A percentile compares a stretch with the other conserved stretches of the same genome.
phyloP scores from a whole-genome alignment of 2,797 vertebrate species.

The Scolopax bukidnonensis region DNA sequence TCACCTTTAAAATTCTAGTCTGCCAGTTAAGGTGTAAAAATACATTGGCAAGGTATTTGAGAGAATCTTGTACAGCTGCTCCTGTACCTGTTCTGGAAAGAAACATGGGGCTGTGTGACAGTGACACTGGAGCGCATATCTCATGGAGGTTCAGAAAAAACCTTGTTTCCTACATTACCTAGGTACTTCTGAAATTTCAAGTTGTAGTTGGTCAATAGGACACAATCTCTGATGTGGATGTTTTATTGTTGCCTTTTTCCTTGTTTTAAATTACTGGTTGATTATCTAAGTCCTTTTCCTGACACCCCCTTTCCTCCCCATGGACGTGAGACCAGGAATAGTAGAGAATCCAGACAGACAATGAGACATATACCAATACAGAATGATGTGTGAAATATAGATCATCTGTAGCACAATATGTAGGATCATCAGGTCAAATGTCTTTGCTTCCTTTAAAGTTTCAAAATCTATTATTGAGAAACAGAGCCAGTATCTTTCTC shows the following conservation, averaged over 20 bases:
- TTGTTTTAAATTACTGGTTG: background rate
- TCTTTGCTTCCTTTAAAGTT: background rate
- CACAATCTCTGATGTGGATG: background rate
- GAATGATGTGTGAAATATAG: background rate
- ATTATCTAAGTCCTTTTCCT: background rate
- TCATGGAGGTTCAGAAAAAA: background rate
- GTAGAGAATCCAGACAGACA: background rate
- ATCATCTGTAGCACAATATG: rapidly evolving
- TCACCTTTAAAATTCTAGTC: background rate
- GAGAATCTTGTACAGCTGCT: background rate
- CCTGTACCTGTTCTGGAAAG: background rate
- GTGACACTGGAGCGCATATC: background rate
- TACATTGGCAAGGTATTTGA: background rate
- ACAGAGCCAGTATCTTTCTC: background rate
- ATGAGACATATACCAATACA: background rate
- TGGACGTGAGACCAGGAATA: background rate
- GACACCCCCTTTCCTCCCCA: background rate
- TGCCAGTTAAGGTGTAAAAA: background rate
- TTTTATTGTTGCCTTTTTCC: background rate
- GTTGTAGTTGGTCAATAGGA: background rate
- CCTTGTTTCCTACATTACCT: background rate
- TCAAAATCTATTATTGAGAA: background rate
- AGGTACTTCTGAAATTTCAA: background rate
- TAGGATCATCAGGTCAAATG: background rate
- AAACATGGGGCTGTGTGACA: rapidly evolving